Evolutionary conservation across 2,797 vertebrate species (phyloP).

Genomic region (Sarcoramphus papa): DNA sequence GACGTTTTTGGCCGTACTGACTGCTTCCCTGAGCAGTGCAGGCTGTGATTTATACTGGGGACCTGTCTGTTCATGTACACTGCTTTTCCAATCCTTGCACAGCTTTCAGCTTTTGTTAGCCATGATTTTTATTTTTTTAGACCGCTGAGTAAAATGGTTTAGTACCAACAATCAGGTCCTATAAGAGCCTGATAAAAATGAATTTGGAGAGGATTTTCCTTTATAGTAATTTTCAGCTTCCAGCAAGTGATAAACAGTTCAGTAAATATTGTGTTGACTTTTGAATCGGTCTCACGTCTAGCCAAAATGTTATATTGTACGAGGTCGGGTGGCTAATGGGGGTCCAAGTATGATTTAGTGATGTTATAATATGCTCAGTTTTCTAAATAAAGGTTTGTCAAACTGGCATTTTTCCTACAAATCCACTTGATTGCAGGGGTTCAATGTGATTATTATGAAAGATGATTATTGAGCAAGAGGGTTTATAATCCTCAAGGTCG

Average conservation of each 20-base stretch:
- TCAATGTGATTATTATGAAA: slow-evolving; percentile 1
- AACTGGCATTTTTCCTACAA: slow-evolving; percentile 23
- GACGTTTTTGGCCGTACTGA: not conserved
- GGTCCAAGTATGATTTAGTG: not conserved
- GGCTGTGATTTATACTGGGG: not conserved
- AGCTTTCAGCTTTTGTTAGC: slow-evolving; percentile 9
- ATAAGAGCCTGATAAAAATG: not conserved
- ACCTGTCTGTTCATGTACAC: not conserved
- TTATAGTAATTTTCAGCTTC: not conserved
- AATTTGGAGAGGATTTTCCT: not conserved
- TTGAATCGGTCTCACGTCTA: not conserved
- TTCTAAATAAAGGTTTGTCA: slow-evolving; percentile 48
- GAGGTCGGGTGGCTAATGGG: not conserved
- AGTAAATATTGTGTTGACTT: slow-evolving; percentile 5
- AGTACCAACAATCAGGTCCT: not conserved
- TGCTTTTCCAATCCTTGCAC: not conserved
- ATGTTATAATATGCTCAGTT: not conserved
- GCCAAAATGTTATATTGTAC: not conserved
- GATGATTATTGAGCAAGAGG: slow-evolving; percentile 12
- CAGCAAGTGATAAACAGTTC: not conserved
- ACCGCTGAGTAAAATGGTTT: not conserved
- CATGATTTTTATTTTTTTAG: not conserved
- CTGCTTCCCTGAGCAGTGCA: not conserved
- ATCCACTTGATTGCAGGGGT: slow-evolving; percentile 20
- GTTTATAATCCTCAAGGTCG: slow-evolving; percentile 27